These are phyloP conservation scores for Pardosa pseudoannulata DNA, from an alignment of 2,888 invertebrate genomes.

Conservation along the genomic window DNA sequence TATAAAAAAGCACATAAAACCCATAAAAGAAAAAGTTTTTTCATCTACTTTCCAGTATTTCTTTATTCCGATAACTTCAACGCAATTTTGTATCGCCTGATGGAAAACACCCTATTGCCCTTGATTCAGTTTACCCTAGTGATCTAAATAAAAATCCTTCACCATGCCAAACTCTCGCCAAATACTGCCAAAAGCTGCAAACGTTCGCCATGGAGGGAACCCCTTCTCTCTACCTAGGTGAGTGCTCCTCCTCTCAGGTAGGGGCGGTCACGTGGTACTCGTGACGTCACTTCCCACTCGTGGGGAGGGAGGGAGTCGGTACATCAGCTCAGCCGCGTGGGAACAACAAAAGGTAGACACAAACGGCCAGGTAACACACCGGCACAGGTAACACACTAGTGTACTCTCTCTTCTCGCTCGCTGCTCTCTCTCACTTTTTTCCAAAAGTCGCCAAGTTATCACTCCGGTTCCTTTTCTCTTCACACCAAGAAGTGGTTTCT, in stretches of 20 bases:
- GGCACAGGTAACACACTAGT: conserved; percentile 42
- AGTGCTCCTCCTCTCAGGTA: conserved; percentile 40
- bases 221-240: conserved; percentile 17
- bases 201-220: conserved; percentile 4
- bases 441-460: neutral
- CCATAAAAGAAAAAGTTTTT: no score
- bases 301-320: conserved; percentile 25
- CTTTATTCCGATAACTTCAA: no score
- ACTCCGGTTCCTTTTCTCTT: neutral
- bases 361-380: conserved; percentile 62
- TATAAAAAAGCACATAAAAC: no score
- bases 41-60: no score
- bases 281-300: conserved; percentile 64
- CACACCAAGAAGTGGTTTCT: neutral
- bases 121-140: no score
- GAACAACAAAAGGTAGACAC: conserved; percentile 70
- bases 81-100: no score
- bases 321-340: conserved; percentile 54
- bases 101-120: no score
- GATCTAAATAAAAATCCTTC: no score
- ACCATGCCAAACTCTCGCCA: conserved; percentile 28
- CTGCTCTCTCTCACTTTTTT: conserved; percentile 1
- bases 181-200: neutral
- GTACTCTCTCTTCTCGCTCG: conserved; percentile 25
- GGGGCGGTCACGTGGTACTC: conserved; percentile 48